A percentile compares a stretch with the other conserved stretches of the same genome.
These are phyloP conservation scores for Drosophila kurseongensis DNA, from an alignment of 1,140 invertebrate genomes.

Conservation along the genomic window DNA sequence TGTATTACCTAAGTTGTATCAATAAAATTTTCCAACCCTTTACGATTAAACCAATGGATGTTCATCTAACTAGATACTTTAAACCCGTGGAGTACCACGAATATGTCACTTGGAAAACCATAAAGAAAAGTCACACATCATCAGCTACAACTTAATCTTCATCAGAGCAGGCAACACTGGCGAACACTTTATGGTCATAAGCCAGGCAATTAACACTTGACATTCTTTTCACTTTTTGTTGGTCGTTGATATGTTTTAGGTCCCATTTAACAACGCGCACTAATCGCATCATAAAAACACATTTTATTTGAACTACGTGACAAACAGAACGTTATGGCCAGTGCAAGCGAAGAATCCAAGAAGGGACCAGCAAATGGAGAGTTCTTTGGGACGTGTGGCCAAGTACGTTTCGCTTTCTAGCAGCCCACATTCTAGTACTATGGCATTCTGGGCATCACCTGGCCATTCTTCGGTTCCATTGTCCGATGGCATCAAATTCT, in stretches of 20 bases:
- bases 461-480: conserved; percentile 50
- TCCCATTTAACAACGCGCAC: conserved; percentile 54
- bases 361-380: conserved; percentile 33
- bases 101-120: conserved; percentile 29
- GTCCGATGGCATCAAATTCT: conserved; percentile 75
- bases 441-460: conserved; percentile 30
- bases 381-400: conserved; percentile 52
- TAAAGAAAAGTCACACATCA: conserved; percentile 42
- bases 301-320: conserved; percentile 78
- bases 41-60: background rate
- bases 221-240: conserved; percentile 80
- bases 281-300: conserved; percentile 79
- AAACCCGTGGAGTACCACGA: conserved; percentile 24
- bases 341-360: conserved; percentile 6
- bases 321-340: conserved; percentile 62
- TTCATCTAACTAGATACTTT: background rate
- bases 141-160: conserved; percentile 72
- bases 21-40: background rate
- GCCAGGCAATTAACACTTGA: conserved; percentile 79
- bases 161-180: conserved; percentile 39
- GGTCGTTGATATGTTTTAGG: conserved; percentile 70
- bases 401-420: conserved; percentile 72
- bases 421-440: conserved; percentile 60
- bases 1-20: no score
- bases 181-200: conserved; percentile 56